Percentiles rank a stretch among this genome's conserved stretches.
Conservation (phyloP, 2,888 invertebrate genomes). For the Chirona hameri region DNA sequence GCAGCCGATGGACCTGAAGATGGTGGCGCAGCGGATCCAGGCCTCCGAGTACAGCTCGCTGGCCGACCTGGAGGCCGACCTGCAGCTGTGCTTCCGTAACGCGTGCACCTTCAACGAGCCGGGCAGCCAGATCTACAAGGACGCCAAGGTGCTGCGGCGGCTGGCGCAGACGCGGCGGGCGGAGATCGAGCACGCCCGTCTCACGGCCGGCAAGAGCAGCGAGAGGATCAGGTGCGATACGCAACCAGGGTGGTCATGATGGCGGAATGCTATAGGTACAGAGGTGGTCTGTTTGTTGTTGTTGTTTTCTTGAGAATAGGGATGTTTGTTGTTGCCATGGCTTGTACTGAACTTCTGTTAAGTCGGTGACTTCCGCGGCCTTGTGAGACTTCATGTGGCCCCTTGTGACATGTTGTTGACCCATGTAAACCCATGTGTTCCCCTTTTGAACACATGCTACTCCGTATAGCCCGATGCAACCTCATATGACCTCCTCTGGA, state of each 20-base stretch:
- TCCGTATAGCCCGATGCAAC: no score
- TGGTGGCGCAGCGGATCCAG: slow-evolving; percentile 87
- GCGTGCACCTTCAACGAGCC: slow-evolving; percentile 96
- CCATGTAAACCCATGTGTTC: no score
- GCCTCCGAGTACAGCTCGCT: slow-evolving; percentile 72
- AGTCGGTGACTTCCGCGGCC: no score
- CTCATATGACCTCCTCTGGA: no score
- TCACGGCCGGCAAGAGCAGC: slow-evolving; percentile 58
- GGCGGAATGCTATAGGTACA: no score
- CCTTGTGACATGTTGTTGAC: no score
- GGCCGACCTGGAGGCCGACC: slow-evolving; percentile 81
- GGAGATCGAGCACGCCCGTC: slow-evolving; percentile 68
- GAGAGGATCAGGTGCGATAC: slow-evolving; percentile 60
- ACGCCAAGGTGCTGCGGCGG: slow-evolving; percentile 83
- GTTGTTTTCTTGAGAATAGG: no score
- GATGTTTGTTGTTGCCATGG: no score
- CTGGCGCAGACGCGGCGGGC: slow-evolving; percentile 59
- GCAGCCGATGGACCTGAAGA: slow-evolving; percentile 89
- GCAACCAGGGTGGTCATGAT: background rate
- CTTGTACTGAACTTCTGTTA: no score
- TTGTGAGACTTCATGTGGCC: no score
- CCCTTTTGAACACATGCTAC: no score
- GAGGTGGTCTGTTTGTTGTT: no score
- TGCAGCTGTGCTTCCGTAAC: slow-evolving; percentile 86
- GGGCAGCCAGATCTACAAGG: slow-evolving; percentile 92